Evolutionary conservation across 2,888 invertebrate species (phyloP), one percentile per base, ranked within the genome.

Genomic region (Plemyria rubiginata): DNA sequence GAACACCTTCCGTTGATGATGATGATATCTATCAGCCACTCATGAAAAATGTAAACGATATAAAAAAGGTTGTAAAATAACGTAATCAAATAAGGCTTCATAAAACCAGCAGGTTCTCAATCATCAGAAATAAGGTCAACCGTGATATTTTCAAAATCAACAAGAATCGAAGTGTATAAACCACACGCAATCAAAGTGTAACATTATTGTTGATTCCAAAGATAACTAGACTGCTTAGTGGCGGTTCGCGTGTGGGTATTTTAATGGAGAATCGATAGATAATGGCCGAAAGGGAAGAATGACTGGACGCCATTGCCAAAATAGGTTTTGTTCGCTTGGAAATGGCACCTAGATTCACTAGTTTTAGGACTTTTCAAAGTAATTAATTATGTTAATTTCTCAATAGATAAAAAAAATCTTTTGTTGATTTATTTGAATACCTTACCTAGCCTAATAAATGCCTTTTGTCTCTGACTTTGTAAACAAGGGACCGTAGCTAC

Each of bases 201-300:
- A 61, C 54, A 65, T 65, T 57, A 65, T 28, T 4, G 60, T 45
- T 66, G 62, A 62, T 66, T 58, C 32, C 45, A n/a, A 50, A 58
- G 61, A 65, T 56, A 62, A 59, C 53, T 43, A 45, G 29, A 43
- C 54, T 48, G 50, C 13, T 32, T 59, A 45, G 59, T 65, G 38
- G 57, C 22, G 29, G 58, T 32, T 71, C 32, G 68, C 70, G 71
- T 71, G 70, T 45, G 62, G 55, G 52, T 55, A 60, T 65, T 68
- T 70, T 66, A 61, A 68, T 70, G 60, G 57, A 22, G 54, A 71
- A 71, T 71, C 71, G 66, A 71, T 66, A 63, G 57, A 61, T 59
- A 55, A 15, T 57, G 15, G 11, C 8, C 22, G 46, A 9, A 4
- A 55, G 55, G 59, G 36, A 55, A 36, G 36, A 11, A 29, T 13